Conservation (phyloP, 2,113 vertebrate species). For the Psilopogon haemacephalus region DNA sequence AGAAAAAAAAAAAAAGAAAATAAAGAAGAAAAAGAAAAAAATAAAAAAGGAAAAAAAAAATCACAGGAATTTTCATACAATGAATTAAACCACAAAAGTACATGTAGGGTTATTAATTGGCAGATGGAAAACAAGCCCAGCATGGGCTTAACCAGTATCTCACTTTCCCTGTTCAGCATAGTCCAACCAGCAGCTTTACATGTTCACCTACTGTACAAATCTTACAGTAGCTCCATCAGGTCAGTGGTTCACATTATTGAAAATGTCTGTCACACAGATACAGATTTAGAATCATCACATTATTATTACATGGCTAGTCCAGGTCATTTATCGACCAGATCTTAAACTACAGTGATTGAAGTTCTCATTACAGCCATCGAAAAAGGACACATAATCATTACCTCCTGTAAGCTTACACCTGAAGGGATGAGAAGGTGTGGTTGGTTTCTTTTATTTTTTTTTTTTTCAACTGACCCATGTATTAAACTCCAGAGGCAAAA, state of each 20-base stretch:
- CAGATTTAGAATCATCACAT: conserved; percentile 91
- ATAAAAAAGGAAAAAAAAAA: conserved; percentile 76
- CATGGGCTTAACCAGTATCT: conserved; percentile 83
- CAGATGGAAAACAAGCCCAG: conserved; percentile 88
- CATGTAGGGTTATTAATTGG: conserved; percentile 92
- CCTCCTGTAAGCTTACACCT: conserved; percentile 84
- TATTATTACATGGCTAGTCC: conserved; percentile 96
- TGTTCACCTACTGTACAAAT: conserved; percentile 81
- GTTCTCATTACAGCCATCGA: conserved; percentile 90
- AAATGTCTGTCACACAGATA: conserved; percentile 89
- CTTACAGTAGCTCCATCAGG: conserved; percentile 88
- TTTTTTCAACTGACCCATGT: conserved; percentile 73
- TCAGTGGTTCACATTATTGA: conserved; percentile 88
- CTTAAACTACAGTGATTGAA: conserved; percentile 91
- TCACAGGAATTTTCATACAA: conserved; percentile 95
- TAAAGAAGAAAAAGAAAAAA: conserved; percentile 80
- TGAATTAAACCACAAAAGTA: conserved; percentile 96
- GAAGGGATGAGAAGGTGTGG: conserved; percentile 74
- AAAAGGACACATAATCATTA: conserved; percentile 92
- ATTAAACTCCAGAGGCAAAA: conserved; percentile 61
- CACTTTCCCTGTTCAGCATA: conserved; percentile 78
- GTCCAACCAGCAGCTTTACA: conserved; percentile 88
- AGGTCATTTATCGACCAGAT: conserved; percentile 95
- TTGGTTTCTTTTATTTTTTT: background rate
- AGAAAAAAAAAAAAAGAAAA: conserved; percentile 75